phyloP scores from a whole-genome alignment of 2,113 vertebrate genomes.

The Ammodytes marinus region DNA sequence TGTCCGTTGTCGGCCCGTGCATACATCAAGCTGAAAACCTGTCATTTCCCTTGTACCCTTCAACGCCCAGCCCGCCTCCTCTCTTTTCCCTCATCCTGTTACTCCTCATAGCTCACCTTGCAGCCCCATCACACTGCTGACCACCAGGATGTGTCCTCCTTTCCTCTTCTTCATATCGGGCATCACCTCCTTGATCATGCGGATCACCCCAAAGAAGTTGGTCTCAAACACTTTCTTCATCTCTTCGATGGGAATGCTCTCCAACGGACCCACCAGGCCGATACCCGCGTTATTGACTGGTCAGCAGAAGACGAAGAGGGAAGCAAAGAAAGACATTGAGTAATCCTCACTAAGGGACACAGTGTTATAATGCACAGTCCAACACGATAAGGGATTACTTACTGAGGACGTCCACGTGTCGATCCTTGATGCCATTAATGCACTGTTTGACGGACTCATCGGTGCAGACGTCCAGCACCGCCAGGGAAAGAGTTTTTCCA shows the following conservation, averaged over 20 bases:
- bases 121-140: constrained; percentile 86
- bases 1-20: neutral
- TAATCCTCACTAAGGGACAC: neutral
- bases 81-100: neutral
- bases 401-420: constrained; percentile 89
- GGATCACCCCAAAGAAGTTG: constrained; percentile 83
- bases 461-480: constrained; percentile 88
- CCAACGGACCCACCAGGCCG: constrained; percentile 83
- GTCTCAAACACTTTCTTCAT: constrained; percentile 86
- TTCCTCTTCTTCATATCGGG: constrained; percentile 84
- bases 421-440: constrained; percentile 82
- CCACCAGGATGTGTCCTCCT: constrained; percentile 82
- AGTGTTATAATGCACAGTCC: neutral
- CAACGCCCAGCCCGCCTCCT: neutral
- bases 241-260: constrained; percentile 83
- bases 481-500: constrained; percentile 87
- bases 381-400: constrained; percentile 42
- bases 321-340: neutral
- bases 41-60: constrained; percentile 3
- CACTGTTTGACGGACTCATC: constrained; percentile 89
- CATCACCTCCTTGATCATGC: constrained; percentile 86
- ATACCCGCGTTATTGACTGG: constrained; percentile 85
- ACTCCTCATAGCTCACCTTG: constrained; percentile 71
- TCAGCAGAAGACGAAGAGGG: neutral
- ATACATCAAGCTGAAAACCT: constrained; percentile 12